Percentiles rank a stretch among this genome's conserved stretches.
Evolutionary conservation across 2,113 vertebrate species (phyloP).

Genomic region (Deroptyus accipitrinus): DNA sequence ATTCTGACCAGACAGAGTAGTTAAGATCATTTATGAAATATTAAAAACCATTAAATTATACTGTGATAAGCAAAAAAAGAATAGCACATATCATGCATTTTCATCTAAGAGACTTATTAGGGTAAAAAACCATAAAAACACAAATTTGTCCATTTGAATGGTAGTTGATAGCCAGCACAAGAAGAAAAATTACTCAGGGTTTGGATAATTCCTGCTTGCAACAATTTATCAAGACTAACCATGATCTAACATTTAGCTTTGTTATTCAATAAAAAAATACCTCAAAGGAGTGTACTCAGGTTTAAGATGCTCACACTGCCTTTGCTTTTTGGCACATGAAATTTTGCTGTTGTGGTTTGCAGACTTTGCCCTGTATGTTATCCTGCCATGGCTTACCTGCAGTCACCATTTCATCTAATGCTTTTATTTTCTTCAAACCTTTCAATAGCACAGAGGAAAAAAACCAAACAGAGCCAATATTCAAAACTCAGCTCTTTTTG

Average conservation of each 20-base stretch:
- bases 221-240: neutral
- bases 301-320: neutral
- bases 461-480: neutral
- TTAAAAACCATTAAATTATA: neutral
- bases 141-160: neutral
- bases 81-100: neutral
- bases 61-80: neutral
- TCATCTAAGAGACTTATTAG: neutral
- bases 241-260: neutral
- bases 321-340: neutral
- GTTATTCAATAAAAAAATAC: neutral
- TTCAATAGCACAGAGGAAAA: neutral
- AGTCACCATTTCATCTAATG: neutral
- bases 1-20: neutral
- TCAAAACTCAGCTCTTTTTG: neutral
- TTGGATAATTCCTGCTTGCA: neutral
- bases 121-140: neutral
- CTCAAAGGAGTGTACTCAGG: neutral
- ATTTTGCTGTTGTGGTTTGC: neutral
- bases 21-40: neutral
- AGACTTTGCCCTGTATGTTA: neutral
- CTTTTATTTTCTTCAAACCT: neutral
- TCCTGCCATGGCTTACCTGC: neutral
- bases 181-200: neutral
- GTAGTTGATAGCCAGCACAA: neutral